Percentiles rank a stretch among this genome's conserved stretches.
phyloP scores from a whole-genome alignment of 1,140 invertebrate species.

The Leptestheria dahalacensis region DNA sequence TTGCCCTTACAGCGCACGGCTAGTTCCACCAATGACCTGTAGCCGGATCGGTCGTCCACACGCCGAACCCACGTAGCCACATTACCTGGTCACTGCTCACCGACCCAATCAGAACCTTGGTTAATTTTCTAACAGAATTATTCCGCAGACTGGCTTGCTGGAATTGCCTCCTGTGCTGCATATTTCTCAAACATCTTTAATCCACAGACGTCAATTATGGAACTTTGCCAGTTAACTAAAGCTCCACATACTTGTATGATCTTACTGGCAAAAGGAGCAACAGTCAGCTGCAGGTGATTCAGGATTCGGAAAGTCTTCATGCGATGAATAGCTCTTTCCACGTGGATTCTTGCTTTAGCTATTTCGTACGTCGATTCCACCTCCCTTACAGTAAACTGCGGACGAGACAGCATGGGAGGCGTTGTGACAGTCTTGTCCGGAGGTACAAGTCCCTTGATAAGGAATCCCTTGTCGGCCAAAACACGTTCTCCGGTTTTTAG shows the following conservation, averaged over 20 bases:
- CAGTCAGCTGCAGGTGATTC: background rate
- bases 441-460: constrained; percentile 1
- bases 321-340: background rate
- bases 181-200: background rate
- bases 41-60: no score
- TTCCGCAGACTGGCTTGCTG: no score
- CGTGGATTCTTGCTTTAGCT: background rate
- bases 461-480: constrained; percentile 1
- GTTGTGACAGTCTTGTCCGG: background rate
- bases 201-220: background rate
- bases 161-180: background rate
- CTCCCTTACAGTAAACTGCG: constrained; percentile 1
- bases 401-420: background rate
- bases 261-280: background rate
- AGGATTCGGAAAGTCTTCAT: background rate
- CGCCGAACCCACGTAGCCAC: no score
- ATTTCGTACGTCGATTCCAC: background rate
- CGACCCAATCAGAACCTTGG: no score
- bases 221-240: background rate
- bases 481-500: background rate
- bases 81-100: no score
- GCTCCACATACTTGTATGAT: background rate
- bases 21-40: no score
- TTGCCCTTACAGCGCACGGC: no score
- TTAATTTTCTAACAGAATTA: no score